Percentiles rank a stretch among this genome's conserved stretches.
phyloP scores from a whole-genome alignment of 2,888 invertebrate genomes.

The Podabrus alpinus region DNA sequence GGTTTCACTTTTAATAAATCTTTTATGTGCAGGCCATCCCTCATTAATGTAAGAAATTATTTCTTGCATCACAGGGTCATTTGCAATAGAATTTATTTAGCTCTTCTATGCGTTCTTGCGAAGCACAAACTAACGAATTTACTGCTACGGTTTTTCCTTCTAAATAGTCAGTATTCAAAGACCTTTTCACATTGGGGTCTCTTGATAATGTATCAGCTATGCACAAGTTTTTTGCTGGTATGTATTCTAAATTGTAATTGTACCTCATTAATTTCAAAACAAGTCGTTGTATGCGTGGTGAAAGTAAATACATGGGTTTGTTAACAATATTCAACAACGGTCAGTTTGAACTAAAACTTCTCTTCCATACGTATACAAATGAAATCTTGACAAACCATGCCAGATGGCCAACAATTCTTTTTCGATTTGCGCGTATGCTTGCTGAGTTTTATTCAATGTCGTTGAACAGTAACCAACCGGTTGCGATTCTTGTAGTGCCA shows the following conservation, averaged over 20 bases:
- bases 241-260: background rate
- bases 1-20: background rate
- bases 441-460: too few relatives aligned
- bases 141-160: background rate
- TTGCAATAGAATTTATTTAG: background rate
- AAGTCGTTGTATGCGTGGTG: too few relatives aligned
- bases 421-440: conserved; percentile 22
- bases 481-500: conserved; percentile 13
- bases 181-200: too few relatives aligned
- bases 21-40: too few relatives aligned
- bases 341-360: background rate
- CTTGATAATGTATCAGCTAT: background rate
- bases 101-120: background rate
- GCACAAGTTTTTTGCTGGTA: background rate
- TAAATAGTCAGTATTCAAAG: too few relatives aligned
- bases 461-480: conserved; percentile 11
- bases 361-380: background rate
- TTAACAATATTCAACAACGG: background rate
- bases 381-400: background rate
- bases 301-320: too few relatives aligned
- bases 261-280: background rate
- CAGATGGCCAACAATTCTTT: background rate
- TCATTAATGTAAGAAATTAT: too few relatives aligned
- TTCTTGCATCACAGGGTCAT: too few relatives aligned
- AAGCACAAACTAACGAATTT: background rate